Conservation (phyloP, 2,888 invertebrate genomes). For the Chirona hameri region DNA sequence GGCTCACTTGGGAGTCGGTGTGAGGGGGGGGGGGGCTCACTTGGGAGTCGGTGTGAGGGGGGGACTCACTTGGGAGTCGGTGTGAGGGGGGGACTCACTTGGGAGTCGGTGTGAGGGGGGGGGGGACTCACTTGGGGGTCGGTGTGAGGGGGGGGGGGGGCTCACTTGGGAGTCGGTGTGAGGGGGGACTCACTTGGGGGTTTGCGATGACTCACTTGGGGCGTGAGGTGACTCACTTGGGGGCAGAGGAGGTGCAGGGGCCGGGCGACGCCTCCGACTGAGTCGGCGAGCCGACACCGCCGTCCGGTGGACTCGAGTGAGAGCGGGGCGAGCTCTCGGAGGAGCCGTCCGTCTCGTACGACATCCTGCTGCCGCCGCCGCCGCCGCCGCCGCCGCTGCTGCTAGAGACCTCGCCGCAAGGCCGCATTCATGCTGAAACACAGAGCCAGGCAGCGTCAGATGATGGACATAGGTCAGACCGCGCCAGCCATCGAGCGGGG, state of each 20-base stretch:
- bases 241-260: neutral
- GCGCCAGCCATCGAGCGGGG: too few species aligned
- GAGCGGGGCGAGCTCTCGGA: conserved; percentile 7
- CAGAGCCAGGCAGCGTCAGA: neutral
- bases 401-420: neutral
- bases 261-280: neutral
- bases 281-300: neutral
- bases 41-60: too few species aligned
- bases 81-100: too few species aligned
- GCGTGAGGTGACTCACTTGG: neutral
- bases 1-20: too few species aligned
- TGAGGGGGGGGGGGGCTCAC: too few species aligned
- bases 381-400: neutral
- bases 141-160: too few species aligned
- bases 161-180: too few species aligned
- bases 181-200: too few species aligned
- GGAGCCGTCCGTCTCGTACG: conserved; percentile 11
- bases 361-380: neutral
- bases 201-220: too few species aligned
- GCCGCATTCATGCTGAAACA: conserved; percentile 23
- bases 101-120: too few species aligned
- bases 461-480: neutral
- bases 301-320: neutral
- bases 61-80: too few species aligned
- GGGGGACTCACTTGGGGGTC: too few species aligned